These are phyloP conservation scores for Reticulitermes speratus DNA, from an alignment of 1,140 invertebrate genomes.

Conservation along the genomic window DNA sequence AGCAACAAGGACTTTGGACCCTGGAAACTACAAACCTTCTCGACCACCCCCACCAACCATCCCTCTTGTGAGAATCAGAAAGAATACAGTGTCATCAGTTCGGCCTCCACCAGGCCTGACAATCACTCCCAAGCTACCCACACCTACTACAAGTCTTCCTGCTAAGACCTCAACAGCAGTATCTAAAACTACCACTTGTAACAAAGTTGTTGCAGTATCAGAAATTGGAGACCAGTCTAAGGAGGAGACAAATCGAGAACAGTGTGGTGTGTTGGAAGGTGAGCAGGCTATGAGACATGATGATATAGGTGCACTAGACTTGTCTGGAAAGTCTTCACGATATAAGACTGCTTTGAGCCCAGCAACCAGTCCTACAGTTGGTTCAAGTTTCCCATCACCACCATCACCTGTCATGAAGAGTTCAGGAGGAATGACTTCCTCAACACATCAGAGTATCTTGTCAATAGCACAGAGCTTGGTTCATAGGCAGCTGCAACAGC, in stretches of 20 bases:
- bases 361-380: conserved; percentile 30
- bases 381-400: conserved; percentile 25
- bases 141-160: neutral
- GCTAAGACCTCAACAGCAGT: neutral
- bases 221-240: neutral
- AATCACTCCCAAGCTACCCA: conserved; percentile 14
- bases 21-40: neutral
- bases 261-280: neutral
- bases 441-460: conserved; percentile 37
- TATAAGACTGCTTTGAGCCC: conserved; percentile 32
- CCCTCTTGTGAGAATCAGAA: conserved; percentile 26
- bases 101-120: conserved; percentile 23
- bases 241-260: neutral
- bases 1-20: neutral
- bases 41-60: conserved; percentile 20
- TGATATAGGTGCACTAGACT: conserved; percentile 40
- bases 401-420: neutral
- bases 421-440: neutral
- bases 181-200: neutral
- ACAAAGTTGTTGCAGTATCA: neutral
- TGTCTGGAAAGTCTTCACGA: conserved; percentile 42
- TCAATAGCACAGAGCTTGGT: conserved; percentile 42
- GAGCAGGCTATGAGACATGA: conserved; percentile 25
- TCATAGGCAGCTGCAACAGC: conserved; percentile 31
- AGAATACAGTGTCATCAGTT: conserved; percentile 2